Percentiles rank a stretch among this genome's conserved stretches.
These are phyloP conservation scores for Chlorops oryzae DNA, from an alignment of 1,140 invertebrate genomes.

Conservation along the genomic window DNA sequence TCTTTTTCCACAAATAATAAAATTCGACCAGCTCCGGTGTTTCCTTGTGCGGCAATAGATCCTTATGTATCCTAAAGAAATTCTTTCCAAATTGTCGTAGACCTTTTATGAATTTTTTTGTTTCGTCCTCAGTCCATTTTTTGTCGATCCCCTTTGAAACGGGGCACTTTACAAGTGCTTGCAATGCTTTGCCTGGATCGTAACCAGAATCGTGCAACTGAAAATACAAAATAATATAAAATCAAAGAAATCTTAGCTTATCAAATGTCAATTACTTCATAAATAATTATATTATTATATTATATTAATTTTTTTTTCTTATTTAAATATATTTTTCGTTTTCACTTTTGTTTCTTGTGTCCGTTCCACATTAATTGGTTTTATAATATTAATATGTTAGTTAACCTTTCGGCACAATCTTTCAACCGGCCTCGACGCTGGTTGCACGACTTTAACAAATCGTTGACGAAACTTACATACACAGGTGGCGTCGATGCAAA, in stretches of 20 bases:
- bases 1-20: slow-evolving; percentile 99
- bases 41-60: slow-evolving; percentile 92
- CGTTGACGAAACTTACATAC: too few relatives aligned
- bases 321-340: too few relatives aligned
- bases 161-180: slow-evolving; percentile 94
- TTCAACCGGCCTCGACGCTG: too few relatives aligned
- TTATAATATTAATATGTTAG: too few relatives aligned
- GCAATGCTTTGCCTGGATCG: slow-evolving; percentile 89
- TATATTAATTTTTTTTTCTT: too few relatives aligned
- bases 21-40: slow-evolving; percentile 96
- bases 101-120: slow-evolving; percentile 96
- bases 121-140: slow-evolving; percentile 97
- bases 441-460: too few relatives aligned
- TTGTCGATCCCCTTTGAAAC: slow-evolving; percentile 95
- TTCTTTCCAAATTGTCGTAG: slow-evolving; percentile 97
- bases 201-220: slow-evolving; percentile 89
- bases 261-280: too few relatives aligned
- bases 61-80: slow-evolving; percentile 96
- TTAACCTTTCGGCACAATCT: too few relatives aligned
- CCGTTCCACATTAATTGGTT: too few relatives aligned
- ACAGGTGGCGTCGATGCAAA: too few relatives aligned
- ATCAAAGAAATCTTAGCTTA: too few relatives aligned
- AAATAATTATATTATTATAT: background rate
- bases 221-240: slow-evolving; percentile 34
- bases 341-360: too few relatives aligned